Evolutionary conservation across 2,113 vertebrate species (phyloP).

Genomic region (Xenopus borealis): DNA sequence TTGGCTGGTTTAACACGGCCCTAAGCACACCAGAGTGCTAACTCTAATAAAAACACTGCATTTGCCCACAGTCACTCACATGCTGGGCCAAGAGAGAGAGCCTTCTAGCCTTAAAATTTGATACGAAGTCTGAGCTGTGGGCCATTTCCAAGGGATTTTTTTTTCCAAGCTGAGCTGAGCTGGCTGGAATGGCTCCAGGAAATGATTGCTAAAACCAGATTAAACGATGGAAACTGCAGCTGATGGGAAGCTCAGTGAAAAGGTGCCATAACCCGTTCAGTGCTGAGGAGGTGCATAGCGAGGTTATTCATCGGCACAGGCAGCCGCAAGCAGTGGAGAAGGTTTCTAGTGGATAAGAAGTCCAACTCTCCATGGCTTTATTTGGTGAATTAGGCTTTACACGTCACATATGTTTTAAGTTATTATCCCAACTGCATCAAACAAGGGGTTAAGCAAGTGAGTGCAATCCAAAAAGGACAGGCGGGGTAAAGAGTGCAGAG

Average conservation of each 20-base stretch:
- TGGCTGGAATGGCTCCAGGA: conserved; percentile 65
- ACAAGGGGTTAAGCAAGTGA: conserved; percentile 2
- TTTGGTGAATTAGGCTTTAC: too few relatives aligned
- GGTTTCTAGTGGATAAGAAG: too few relatives aligned
- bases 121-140: conserved; percentile 20
- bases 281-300: neutral
- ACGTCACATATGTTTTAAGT: too few relatives aligned
- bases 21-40: neutral
- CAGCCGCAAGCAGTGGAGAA: too few relatives aligned
- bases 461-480: neutral
- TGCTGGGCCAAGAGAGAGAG: neutral
- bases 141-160: conserved; percentile 38
- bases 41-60: neutral
- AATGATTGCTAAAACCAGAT: conserved; percentile 66
- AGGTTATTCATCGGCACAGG: neutral
- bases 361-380: too few relatives aligned
- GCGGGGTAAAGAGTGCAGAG: conserved; percentile 38
- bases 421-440: too few relatives aligned
- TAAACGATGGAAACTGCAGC: conserved; percentile 67
- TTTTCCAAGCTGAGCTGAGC: conserved; percentile 34
- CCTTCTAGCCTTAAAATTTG: conserved; percentile 6
- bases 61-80: neutral
- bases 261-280: conserved; percentile 38
- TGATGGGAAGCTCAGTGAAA: conserved; percentile 50
- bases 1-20: neutral